phyloP scores from a whole-genome alignment of 2,113 vertebrate species.

The Corythaixoides concolor region DNA sequence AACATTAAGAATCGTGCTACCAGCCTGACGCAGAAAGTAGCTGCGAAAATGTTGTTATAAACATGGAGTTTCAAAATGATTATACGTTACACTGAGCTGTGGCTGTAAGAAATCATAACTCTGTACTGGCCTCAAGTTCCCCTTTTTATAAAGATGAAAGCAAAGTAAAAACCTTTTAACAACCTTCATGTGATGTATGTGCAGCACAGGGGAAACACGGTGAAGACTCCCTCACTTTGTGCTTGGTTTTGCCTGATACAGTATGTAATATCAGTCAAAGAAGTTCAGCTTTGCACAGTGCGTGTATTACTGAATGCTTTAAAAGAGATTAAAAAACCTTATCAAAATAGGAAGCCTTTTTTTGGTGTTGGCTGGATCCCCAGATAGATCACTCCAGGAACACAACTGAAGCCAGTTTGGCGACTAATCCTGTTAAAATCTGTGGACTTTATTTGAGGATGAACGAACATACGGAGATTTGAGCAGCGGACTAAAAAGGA shows the following conservation, averaged over 20 bases:
- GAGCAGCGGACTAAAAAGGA: conserved; percentile 5
- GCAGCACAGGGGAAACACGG: background rate
- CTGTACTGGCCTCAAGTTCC: background rate
- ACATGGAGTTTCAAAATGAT: background rate
- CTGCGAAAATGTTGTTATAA: background rate
- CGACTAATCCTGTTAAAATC: background rate
- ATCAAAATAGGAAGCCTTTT: conserved; percentile 6
- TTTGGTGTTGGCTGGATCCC: conserved; percentile 27
- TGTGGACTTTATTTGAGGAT: background rate
- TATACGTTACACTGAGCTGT: background rate
- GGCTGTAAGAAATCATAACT: background rate
- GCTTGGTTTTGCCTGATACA: background rate
- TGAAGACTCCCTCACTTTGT: background rate
- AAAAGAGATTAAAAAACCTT: background rate
- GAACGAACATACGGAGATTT: background rate
- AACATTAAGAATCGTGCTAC: background rate
- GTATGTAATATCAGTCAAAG: background rate
- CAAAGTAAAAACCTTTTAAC: background rate
- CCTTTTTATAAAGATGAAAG: background rate
- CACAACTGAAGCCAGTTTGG: conserved; percentile 1
- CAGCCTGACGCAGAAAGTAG: background rate
- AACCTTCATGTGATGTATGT: background rate
- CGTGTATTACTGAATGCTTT: background rate
- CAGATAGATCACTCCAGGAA: conserved; percentile 14
- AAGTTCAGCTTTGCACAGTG: background rate